Base-by-base conservation (phyloP, 2,113 vertebrate species). In the Oncorhynchus mykiss region DNA sequence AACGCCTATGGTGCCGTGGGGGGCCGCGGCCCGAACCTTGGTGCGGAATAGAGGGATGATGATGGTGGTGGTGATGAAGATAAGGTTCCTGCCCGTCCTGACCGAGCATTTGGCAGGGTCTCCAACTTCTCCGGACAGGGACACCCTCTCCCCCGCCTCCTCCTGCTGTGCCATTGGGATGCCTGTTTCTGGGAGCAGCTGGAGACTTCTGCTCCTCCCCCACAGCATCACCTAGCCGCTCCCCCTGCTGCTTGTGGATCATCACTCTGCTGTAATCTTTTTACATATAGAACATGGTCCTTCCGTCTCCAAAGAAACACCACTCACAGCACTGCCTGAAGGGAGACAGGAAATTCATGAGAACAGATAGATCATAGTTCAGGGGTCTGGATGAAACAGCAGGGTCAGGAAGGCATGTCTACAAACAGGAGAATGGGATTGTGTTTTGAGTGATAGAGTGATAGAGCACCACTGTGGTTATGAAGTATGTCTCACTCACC, bases 21-120 rank as follows among this genome's bases (percentile, higher is more conserved):
- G 82, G 73, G 1, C 82, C 89, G 1, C 86, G 87, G 13, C 79
- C 86, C 5, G 79, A 6, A 16, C 75, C 78, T 1, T 82, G 79
- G 25, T 84, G 84, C 16, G 80, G 81, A 82, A 29, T 62, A 82
- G 4, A 88, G 1, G 78, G 85, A 27, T 80, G 86, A 12, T 84
- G 76, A 3, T 85, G 88, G 1, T 91, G 88, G 1, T 91, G 88
- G 54, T 88, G 88, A 67, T 88, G 82, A 59, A 78, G 80, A 20
- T 74, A 85, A 39, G 85, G 85, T 70, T 84, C 83, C 31, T 72
- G 69, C 75, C 89, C 88, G 8, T 94, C 92, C 60, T 89, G 92
- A 82, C 84, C 88, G 73, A 85, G 84, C 81, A 92, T 89, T 84
- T 94, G 93, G 39, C 93, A 94, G 0, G 93, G 92, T 73, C 93